These are phyloP conservation scores for Apodemus agrarius DNA, from an alignment of 2,797 vertebrate species.

Conservation along the genomic window DNA sequence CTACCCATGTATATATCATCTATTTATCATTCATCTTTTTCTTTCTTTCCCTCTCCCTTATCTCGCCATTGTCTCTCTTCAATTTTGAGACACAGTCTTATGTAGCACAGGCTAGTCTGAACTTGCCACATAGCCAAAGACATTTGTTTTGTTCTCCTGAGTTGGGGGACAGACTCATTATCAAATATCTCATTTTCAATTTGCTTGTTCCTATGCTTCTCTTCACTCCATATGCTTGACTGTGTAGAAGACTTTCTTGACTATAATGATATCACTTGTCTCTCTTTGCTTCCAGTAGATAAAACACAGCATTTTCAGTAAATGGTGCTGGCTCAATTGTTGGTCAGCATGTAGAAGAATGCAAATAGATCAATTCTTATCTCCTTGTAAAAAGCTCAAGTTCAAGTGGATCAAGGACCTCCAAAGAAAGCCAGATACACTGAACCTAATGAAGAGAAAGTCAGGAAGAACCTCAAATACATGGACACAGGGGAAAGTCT, in stretches of 20 bases:
- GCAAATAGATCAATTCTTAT: too few species aligned
- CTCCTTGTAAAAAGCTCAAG: too few species aligned
- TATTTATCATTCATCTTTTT: background rate
- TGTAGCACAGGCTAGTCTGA: too few species aligned
- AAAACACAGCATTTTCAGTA: too few species aligned
- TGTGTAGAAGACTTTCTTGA: background rate
- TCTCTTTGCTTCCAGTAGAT: background rate
- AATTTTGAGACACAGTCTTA: background rate
- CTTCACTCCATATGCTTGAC: background rate
- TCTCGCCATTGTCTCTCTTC: too few species aligned
- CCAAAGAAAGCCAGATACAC: too few species aligned
- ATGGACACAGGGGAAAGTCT: too few species aligned
- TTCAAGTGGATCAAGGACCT: too few species aligned
- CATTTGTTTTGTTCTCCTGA: background rate
- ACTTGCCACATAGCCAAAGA: background rate
- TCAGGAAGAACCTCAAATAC: too few species aligned
- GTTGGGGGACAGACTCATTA: background rate
- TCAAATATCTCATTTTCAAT: background rate
- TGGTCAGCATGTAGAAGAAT: background rate
- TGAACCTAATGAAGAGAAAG: too few species aligned
- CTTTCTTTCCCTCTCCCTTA: too few species aligned
- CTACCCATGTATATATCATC: too few species aligned
- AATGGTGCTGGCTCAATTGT: background rate
- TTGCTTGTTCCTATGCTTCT: background rate
- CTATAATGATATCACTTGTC: background rate